Base-by-base conservation (phyloP, 1,140 invertebrate genomes). In the Trichogramma pretiosum region DNA sequence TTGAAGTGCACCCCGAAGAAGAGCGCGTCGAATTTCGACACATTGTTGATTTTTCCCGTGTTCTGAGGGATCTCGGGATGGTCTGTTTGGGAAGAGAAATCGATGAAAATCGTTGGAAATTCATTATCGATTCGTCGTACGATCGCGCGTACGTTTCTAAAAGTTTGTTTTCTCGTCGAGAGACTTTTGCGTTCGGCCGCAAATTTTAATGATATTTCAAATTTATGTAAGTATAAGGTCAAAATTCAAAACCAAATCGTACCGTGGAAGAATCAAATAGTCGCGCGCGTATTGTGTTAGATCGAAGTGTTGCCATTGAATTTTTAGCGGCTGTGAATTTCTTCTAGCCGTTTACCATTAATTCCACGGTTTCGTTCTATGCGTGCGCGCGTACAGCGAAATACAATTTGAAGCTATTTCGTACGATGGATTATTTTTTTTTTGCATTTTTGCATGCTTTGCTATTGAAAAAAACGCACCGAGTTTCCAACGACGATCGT, bases 1-100 rank as follows among this genome's bases (percentile, higher is more conserved):
- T 87, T 85, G 56, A 78, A 82, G 56, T 87, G 84, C 1, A 91
- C 80, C 0, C 78, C 85, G 65, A 93, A 92, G 66, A 88, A 91
- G 0, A 80, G 70, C 0, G 86, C 80, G 64, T 93, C 89, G 52
- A 91, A 93, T 65, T 89, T 89, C 17, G 73, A 73, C 2, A 93
- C 66, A 61, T 86, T 77, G 56, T 82, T 82, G 33, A 94, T 69
- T 66, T 89, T 91, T 19, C 91, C 91, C 36, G 80, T 83, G 40
- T 85, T 67, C 56, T 78, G 77, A 0, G 83, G 83, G 19, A 84
- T 81, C 65, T 84, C 82, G 2, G 79, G 77, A 55, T 83, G 78
- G 50, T 76, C 75, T 64, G 67, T 49, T n/a, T n/a, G n/a, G n/a
- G n/a, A n/a, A n/a, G n/a, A n/a, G 16, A 48, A 23, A 17, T 33